Base-by-base conservation (phyloP, 2,888 invertebrate genomes). In the Lepidochitona cinerea region DNA sequence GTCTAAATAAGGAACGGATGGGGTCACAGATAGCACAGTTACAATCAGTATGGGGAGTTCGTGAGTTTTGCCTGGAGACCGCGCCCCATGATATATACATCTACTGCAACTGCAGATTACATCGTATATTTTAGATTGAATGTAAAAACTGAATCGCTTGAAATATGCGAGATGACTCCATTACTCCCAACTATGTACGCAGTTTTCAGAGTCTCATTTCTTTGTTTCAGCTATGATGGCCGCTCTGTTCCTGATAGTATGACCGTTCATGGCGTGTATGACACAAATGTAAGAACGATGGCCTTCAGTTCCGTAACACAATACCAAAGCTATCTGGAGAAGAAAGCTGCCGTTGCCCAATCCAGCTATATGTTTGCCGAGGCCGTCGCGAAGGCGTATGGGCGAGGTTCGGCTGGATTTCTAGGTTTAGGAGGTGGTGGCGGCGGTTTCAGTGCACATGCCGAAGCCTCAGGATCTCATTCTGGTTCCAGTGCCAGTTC, bases 221-320 rank as follows among this genome's bases (percentile, higher is more conserved):
- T 7, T 66, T 23, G 18, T 66, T 64, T n/a, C 65, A 73, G 73
- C 26, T 75, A 70, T 53, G 70, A 69, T 23, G 65, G 65, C 26
- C 35, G 66, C 14, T 54, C 66, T 6, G 70, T 75, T 5, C 75
- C 75, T 1, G 75, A 75, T 68, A 68, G 73, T 14, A 75, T 75
- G 64, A 73, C 72, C 7, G 70, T 75, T 54, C 70, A 67, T n/a
- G 75, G 73, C 66, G 68, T 75, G 37, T 75, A 73, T 36, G 75
- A 75, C 35, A 75, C 75, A 18, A 69, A 70, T 32, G 75, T 72
- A 5, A 65, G 71, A 36, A 70, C 70, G 32, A 66, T 70, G 70
- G 75, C 73, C 65, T 75, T 75, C 53, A 66, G 66, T 18, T 73
- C 73, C 2, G 70, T 68, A 3, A 65, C 26, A 37, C 70, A 75